These are phyloP conservation scores for Notothenia rossii DNA, from an alignment of 2,113 vertebrate genomes.

Conservation along the genomic window DNA sequence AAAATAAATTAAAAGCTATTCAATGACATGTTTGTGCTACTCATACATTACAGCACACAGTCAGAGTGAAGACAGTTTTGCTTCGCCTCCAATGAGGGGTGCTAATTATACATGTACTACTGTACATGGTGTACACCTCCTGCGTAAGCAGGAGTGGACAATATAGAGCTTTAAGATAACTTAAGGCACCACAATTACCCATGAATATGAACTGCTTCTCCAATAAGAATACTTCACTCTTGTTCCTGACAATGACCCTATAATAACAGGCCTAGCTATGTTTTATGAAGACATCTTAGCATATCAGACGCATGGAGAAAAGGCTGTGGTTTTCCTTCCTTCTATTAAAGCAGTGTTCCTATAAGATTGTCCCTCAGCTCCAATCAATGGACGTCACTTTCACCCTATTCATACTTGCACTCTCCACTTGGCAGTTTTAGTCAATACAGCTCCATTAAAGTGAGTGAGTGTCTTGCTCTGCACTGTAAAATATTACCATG, in stretches of 20 bases:
- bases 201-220: not conserved
- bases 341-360: not conserved
- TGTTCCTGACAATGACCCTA: not conserved
- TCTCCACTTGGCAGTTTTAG: conserved; percentile 9
- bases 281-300: not conserved
- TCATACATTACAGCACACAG: conserved; percentile 31
- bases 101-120: not conserved
- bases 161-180: not conserved
- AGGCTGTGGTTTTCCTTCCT: too few species aligned
- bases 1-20: conserved; percentile 51
- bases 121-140: not conserved
- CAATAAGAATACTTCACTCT: not conserved
- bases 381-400: not conserved
- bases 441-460: conserved; percentile 38
- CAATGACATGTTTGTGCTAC: conserved; percentile 11
- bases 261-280: not conserved
- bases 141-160: not conserved
- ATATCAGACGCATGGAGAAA: not conserved
- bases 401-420: not conserved
- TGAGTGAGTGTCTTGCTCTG: conserved; percentile 26
- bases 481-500: too few species aligned
- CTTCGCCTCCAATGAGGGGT: not conserved
- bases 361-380: not conserved
- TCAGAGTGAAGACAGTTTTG: conserved; percentile 2
- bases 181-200: not conserved